Base-by-base conservation (phyloP, 2,113 vertebrate genomes). In the Chlamydotis undulata region DNA sequence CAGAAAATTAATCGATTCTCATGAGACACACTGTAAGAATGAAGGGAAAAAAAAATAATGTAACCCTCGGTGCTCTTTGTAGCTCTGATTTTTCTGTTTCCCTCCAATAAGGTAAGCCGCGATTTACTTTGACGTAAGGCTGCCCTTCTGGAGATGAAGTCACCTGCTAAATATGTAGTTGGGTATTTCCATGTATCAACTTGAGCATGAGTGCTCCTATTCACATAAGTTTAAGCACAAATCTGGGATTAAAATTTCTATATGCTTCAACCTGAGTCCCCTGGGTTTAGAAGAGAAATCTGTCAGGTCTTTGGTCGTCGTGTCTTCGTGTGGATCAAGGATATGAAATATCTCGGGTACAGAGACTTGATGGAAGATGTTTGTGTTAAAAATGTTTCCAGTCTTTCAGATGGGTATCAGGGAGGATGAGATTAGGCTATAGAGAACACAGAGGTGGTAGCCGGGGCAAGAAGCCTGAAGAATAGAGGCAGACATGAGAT, bases 1-100 rank as follows among this genome's bases (percentile, higher is more conserved):
- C 96, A 96, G 29, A 50, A 96, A 97, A 96, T 94, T 29, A 96
- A 94, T 96, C 94, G 93, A 29, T 83, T 94, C 77, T 94, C 69
- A 18, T 33, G 89, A 93, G 78, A 73, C 12, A 33, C 55, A 19
- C 49, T 87, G 26, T 29, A 85, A 86, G 78, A 83, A 50, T 17
- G 59, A 37, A 74, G 33, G 26, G 13, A 41, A 2, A 24, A 55
- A 52, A 86, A 78, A 28, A 16, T 9, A 55, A 2, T 52, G 45
- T 76, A 68, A 61, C 65, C 43, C 73, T 77, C 52, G 29, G 39
- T 57, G 59, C n/a, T 91, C 73, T 80, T 52, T 33, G 18, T 60
- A 77, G 57, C 68, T 93, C 26, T 53, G 35, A 31, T 87, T 67
- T 93, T 93, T n/a, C 61, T 1, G 1, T 82, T 93, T 79, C 45